Conservation (phyloP, 2,113 vertebrate species). For the Nothobranchius kuhntae region DNA sequence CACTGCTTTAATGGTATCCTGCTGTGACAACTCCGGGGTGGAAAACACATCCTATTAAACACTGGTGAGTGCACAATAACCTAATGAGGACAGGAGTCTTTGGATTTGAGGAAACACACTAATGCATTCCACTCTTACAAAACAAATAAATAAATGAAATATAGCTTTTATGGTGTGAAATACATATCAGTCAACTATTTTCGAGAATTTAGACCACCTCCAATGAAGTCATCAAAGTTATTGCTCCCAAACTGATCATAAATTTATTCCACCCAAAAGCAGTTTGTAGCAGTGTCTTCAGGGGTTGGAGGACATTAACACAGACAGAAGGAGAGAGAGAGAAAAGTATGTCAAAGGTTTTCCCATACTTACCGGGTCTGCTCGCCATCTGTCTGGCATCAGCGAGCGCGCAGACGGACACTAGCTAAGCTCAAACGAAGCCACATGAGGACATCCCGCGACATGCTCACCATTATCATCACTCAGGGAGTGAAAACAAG, state of each 20-base stretch:
- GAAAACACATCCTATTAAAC: constrained; percentile 75
- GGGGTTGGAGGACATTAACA: not conserved
- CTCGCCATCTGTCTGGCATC: constrained; percentile 75
- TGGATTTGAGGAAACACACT: constrained; percentile 58
- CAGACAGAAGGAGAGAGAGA: not conserved
- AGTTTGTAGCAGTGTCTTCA: constrained; percentile 20
- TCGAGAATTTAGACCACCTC: not conserved
- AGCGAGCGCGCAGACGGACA: constrained; percentile 67
- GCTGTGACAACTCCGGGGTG: constrained; percentile 66
- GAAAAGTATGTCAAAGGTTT: constrained; percentile 42
- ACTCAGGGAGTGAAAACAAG: constrained; percentile 48
- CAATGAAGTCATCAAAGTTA: not conserved
- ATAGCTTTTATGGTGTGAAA: too few species aligned
- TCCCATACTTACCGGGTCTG: constrained; percentile 48
- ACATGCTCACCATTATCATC: constrained; percentile 54
- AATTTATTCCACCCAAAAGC: not conserved
- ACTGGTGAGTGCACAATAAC: constrained; percentile 68
- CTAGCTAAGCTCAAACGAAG: constrained; percentile 70
- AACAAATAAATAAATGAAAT: too few species aligned
- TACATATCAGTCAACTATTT: too few species aligned
- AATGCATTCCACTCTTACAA: constrained; percentile 4
- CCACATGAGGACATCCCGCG: constrained; percentile 64
- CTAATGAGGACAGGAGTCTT: constrained; percentile 65
- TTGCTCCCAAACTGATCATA: not conserved
- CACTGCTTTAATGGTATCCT: constrained; percentile 66